phyloP scores from a whole-genome alignment of 1,140 invertebrate species.

The Aphidius ervi region DNA sequence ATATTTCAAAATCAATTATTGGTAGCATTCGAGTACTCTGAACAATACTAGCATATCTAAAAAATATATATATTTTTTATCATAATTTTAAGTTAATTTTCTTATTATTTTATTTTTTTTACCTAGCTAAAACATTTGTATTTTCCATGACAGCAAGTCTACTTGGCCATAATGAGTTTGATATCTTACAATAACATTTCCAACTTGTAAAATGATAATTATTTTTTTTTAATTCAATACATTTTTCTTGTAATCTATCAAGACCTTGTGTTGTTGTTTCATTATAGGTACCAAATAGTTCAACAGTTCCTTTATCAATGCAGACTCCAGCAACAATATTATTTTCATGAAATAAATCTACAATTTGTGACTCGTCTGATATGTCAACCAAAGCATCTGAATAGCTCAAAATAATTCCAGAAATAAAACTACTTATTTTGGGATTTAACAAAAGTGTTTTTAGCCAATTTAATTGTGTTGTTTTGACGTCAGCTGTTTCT shows the following conservation, averaged over 20 bases:
- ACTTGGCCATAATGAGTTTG: conserved; percentile 74
- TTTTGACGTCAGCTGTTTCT: background rate
- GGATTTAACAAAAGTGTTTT: background rate
- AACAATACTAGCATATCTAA: conserved; percentile 84
- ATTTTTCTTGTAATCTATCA: conserved; percentile 88
- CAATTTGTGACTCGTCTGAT: conserved; percentile 78
- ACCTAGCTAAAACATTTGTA: conserved; percentile 87
- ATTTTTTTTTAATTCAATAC: conserved; percentile 96
- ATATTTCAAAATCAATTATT: conserved; percentile 90
- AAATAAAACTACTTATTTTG: conserved; percentile 7
- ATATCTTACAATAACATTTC: conserved; percentile 94
- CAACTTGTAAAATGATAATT: conserved; percentile 98
- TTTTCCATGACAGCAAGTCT: conserved; percentile 87
- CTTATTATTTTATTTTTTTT: conserved; percentile 5
- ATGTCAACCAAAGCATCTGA: conserved; percentile 96
- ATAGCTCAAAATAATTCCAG: conserved; percentile 90
- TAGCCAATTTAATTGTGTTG: background rate
- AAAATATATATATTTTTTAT: background rate
- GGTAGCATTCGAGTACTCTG: conserved; percentile 96
- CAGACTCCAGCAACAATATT: conserved; percentile 91
- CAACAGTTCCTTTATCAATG: conserved; percentile 84
- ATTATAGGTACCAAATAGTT: conserved; percentile 82
- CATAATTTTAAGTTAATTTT: no score
- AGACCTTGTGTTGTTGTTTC: conserved; percentile 97
- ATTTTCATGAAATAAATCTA: conserved; percentile 72